Evolutionary conservation across 2,113 vertebrate genomes (phyloP).

Genomic region (Phainopepla nitens): DNA sequence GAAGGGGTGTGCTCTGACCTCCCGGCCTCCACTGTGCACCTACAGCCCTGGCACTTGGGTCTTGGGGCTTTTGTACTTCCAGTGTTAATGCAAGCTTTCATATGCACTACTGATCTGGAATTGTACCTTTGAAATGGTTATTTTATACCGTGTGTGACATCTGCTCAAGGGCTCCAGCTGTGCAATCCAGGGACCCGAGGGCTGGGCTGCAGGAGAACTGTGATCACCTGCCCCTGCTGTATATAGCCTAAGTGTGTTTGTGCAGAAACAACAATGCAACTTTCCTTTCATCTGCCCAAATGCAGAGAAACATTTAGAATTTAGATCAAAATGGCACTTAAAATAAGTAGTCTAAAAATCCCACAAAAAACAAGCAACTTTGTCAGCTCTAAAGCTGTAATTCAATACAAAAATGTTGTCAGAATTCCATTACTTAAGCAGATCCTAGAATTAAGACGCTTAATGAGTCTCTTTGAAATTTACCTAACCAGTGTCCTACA

Average conservation of each 20-base stretch:
- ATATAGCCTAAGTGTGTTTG: neutral
- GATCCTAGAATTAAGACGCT: neutral
- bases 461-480: neutral
- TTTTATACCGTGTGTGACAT: neutral
- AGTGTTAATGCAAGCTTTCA: neutral
- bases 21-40: neutral
- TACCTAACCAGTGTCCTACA: neutral
- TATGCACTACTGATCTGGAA: neutral
- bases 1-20: neutral
- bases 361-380: rapidly evolving
- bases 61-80: neutral
- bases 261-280: neutral
- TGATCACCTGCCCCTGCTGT: neutral
- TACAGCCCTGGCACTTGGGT: rapidly evolving
- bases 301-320: neutral
- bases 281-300: neutral
- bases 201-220: neutral
- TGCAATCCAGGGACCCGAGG: neutral
- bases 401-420: neutral
- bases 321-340: neutral
- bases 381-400: neutral
- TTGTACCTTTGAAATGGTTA: neutral
- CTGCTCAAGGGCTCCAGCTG: neutral
- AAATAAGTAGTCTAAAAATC: neutral
- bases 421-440: neutral